These are phyloP conservation scores for Clarias macrocephalus DNA, from an alignment of 2,113 vertebrate genomes.

Conservation along the genomic window DNA sequence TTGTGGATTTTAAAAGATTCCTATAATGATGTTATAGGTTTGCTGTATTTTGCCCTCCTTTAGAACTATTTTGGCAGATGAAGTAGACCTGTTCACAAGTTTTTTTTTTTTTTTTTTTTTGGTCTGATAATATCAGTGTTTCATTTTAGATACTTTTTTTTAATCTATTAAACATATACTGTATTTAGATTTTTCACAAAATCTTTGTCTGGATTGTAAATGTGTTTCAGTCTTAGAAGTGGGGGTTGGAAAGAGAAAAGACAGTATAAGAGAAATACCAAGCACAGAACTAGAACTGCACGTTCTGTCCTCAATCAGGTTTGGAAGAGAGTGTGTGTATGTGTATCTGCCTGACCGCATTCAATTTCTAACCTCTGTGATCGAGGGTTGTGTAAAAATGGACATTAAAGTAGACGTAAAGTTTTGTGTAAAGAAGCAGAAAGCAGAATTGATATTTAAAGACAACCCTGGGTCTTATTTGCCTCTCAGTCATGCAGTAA, in stretches of 20 bases:
- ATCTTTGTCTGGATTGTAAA: not conserved
- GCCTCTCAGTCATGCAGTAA: not conserved
- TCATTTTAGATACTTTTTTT: not conserved
- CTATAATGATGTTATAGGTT: not conserved
- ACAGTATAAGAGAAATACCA: not conserved
- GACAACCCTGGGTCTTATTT: not conserved
- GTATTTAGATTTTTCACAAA: not conserved
- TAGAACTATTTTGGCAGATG: not conserved
- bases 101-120: not conserved
- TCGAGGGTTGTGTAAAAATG: not conserved
- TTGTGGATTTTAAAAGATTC: not conserved
- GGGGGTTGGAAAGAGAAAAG: not conserved
- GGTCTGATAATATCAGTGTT: not conserved
- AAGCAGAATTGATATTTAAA: not conserved
- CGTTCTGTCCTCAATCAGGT: not conserved
- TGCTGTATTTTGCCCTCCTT: not conserved
- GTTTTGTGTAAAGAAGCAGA: not conserved
- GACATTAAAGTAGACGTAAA: not conserved
- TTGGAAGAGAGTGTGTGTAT: not conserved
- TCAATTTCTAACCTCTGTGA: not conserved
- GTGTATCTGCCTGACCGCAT: not conserved
- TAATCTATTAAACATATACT: not conserved
- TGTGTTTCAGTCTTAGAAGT: not conserved
- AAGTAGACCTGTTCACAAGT: not conserved
- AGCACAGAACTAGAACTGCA: slow-evolving; percentile 5